Evolutionary conservation across 2,113 vertebrate species (phyloP), one percentile per base, ranked within the genome.

Genomic region (Gavialis gangeticus): DNA sequence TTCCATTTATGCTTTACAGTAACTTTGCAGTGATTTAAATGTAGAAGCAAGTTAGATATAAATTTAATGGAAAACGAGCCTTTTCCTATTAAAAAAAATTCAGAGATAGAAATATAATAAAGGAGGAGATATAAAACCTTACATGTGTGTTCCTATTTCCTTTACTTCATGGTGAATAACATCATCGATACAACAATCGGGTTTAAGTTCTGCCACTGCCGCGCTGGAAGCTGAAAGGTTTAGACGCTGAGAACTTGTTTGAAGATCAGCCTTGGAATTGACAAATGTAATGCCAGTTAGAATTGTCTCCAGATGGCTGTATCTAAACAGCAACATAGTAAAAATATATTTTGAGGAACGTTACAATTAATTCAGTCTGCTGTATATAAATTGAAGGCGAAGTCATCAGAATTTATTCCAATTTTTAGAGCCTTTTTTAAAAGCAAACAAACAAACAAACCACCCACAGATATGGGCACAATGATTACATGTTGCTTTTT

Each of bases 121-220:
- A 83, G 55, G 64, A 83, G 87, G 92, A 93, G 71, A 62, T 22
- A 66, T 92, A 54, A 91, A 87, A 58, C 79, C 98, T 97, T 98
- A 99, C 99, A 99, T 99, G 73, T 99, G 99, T 25, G 99, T 99
- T 95, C 99, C 99, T 79, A 99, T 99, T 97, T 99, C 99, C 94
- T 99, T 99, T 76, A 99, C 99, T 98, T 99, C 99, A 58, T 99
- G 99, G 91, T 99, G 99, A 93, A 99, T 99, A 59, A 99, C 99
- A 17, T 99, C 99, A 90, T 99, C 99, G 57, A 99, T 99, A 95
- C 99, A 99, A 97, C 98, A 98, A 88, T 99, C 99, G 0, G 99
- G 98, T 96, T 99, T 99, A 88, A 99, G 99, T 82, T 99, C 99
- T 69, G 98, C 95, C 25, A 99, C 99, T 15, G 99, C 98, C 2